phyloP scores from a whole-genome alignment of 1,140 invertebrate genomes.

The Pseudomyrmex cubaensis region DNA sequence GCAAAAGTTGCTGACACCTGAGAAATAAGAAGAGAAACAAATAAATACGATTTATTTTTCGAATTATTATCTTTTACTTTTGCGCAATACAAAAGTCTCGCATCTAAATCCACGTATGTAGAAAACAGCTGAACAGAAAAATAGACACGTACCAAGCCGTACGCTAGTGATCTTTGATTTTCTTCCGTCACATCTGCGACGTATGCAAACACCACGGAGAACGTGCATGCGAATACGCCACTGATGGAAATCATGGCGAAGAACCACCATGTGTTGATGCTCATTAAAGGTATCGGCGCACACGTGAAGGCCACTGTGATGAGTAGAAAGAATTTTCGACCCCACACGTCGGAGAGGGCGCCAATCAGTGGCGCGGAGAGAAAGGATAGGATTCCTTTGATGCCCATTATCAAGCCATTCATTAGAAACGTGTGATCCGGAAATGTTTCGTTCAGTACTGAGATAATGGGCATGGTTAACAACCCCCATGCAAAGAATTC shows the following conservation, averaged over 20 bases:
- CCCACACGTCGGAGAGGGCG: slow-evolving; percentile 98
- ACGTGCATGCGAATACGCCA: slow-evolving; percentile 99
- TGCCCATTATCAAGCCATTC: slow-evolving; percentile 99
- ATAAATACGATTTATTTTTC: slow-evolving; percentile 28
- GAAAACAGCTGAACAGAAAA: not conserved
- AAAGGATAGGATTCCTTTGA: slow-evolving; percentile 98
- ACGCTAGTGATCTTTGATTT: slow-evolving; percentile 97
- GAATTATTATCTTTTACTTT: not conserved
- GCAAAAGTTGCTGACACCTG: slow-evolving; percentile 98
- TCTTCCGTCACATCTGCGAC: slow-evolving; percentile 99
- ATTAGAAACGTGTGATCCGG: slow-evolving; percentile 99
- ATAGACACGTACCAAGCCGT: slow-evolving; percentile 93
- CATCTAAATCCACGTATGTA: not conserved
- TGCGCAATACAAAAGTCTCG: not conserved
- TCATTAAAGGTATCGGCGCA: slow-evolving; percentile 99
- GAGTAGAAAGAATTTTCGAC: slow-evolving; percentile 98
- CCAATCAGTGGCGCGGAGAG: slow-evolving; percentile 98
- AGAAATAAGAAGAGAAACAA: slow-evolving; percentile 37
- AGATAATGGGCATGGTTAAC: slow-evolving; percentile 98
- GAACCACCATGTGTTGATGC: slow-evolving; percentile 99
- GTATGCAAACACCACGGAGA: slow-evolving; percentile 99
- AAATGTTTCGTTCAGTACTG: slow-evolving; percentile 98
- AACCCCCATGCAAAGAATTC: slow-evolving; percentile 99
- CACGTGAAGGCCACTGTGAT: slow-evolving; percentile 99
- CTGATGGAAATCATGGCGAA: slow-evolving; percentile 99